Conservation (phyloP, 2,113 vertebrate species). For the Rhadina sibilatrix region DNA sequence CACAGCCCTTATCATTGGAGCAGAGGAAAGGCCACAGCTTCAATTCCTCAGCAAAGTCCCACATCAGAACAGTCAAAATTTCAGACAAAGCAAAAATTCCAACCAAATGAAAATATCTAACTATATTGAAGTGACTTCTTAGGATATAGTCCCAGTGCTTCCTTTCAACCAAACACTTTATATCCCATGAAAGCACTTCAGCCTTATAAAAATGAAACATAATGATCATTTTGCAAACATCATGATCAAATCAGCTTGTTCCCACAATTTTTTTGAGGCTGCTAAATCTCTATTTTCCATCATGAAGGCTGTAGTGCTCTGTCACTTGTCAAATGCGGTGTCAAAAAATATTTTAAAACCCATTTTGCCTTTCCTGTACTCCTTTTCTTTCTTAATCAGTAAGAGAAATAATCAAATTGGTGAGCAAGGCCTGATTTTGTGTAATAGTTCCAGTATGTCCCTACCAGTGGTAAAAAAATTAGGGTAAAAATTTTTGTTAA, state of each 20-base stretch:
- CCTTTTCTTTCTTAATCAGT: neutral
- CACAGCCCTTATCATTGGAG: neutral
- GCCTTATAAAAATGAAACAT: neutral
- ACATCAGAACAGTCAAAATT: neutral
- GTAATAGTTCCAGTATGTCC: neutral
- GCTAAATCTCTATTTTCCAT: neutral
- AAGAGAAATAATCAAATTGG: neutral
- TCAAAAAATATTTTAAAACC: neutral
- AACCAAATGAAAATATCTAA: neutral
- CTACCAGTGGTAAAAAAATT: neutral
- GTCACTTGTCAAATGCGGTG: neutral
- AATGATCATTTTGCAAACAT: conserved; percentile 15
- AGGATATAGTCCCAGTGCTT: neutral
- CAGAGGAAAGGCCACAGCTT: neutral
- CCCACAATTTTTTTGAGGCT: neutral
- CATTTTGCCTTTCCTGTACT: neutral
- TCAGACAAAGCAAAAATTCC: neutral
- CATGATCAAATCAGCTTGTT: neutral
- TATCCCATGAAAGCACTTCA: neutral
- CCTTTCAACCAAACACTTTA: neutral
- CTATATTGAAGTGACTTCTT: neutral
- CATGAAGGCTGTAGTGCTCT: neutral
- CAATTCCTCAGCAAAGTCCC: conserved; percentile 18
- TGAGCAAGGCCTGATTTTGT: neutral
- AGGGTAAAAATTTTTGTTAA: neutral